These are phyloP conservation scores for Rhea americana DNA, from an alignment of 2,113 vertebrate genomes.

Conservation along the genomic window DNA sequence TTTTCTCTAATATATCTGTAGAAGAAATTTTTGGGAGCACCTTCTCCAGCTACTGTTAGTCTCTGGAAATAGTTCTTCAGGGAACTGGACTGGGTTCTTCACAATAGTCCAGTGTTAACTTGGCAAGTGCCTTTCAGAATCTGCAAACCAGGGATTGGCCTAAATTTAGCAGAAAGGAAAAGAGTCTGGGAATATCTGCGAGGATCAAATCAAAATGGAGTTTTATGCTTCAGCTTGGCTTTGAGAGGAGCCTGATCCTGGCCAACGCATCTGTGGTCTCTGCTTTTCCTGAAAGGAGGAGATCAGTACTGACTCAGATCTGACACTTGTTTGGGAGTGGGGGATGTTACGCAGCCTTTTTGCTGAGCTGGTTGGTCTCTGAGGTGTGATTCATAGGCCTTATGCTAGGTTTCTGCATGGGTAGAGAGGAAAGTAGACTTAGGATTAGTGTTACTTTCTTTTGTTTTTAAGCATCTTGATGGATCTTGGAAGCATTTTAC, in stretches of 20 bases:
- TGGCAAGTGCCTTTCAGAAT: neutral
- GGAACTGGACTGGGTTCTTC: neutral
- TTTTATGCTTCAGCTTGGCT: neutral
- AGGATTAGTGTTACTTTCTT: neutral
- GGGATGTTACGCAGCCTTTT: neutral
- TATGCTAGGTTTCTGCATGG: accelerated
- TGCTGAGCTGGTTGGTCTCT: neutral
- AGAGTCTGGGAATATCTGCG: neutral
- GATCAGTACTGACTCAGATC: neutral
- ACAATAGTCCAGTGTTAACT: neutral
- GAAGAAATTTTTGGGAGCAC: neutral
- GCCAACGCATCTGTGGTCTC: neutral
- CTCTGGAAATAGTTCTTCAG: neutral
- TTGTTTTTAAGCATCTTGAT: neutral
- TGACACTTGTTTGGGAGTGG: neutral
- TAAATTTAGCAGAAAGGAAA: neutral
- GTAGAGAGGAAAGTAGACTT: neutral
- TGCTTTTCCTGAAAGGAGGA: neutral
- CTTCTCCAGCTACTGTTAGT: neutral
- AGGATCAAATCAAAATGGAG: neutral
- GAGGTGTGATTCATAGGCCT: neutral
- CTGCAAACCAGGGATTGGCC: neutral
- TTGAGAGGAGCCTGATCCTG: neutral
- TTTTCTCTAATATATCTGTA: neutral
- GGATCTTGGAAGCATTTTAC: neutral